phyloP scores from a whole-genome alignment of 1,140 invertebrate genomes.

The Aphaenogaster rudis region DNA sequence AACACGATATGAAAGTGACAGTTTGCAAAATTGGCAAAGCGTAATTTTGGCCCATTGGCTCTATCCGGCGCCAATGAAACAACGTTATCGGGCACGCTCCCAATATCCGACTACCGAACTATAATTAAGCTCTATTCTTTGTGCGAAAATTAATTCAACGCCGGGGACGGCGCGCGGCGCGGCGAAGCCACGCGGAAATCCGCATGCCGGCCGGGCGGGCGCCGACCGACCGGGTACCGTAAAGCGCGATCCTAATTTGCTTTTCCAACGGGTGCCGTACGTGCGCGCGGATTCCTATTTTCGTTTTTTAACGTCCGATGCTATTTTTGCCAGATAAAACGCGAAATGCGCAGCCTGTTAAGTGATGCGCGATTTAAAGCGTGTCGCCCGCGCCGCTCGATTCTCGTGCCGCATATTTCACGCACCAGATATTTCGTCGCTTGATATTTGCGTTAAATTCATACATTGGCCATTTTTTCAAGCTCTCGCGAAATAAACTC shows the following conservation, averaged over 20 bases:
- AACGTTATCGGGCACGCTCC: constrained; percentile 77
- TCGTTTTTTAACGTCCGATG: constrained; percentile 39
- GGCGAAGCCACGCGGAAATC: constrained; percentile 46
- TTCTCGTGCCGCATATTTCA: constrained; percentile 45
- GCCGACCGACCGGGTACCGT: constrained; percentile 36
- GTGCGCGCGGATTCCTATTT: constrained; percentile 2
- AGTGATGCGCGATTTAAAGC: constrained; percentile 61
- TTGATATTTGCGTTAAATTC: constrained; percentile 59
- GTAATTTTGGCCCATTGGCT: constrained; percentile 69
- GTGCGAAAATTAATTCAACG: constrained; percentile 69
- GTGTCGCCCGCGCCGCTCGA: constrained; percentile 33
- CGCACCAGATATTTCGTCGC: constrained; percentile 43
- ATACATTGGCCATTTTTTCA: constrained; percentile 40
- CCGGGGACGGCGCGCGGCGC: constrained; percentile 9
- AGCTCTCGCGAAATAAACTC: constrained; percentile 26
- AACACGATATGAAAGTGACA: constrained; percentile 69
- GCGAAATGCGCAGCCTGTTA: constrained; percentile 48
- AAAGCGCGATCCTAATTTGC: constrained; percentile 57
- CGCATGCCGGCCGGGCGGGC: constrained; percentile 3
- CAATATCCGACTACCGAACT: constrained; percentile 73
- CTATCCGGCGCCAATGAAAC: constrained; percentile 62
- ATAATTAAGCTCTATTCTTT: constrained; percentile 78
- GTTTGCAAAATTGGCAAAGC: constrained; percentile 76
- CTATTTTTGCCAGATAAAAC: constrained; percentile 53
- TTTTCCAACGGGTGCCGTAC: constrained; percentile 21